Percentiles rank a stretch among this genome's conserved stretches.
These are phyloP conservation scores for Teleogryllus occipitalis DNA, from an alignment of 1,140 invertebrate genomes.

Conservation along the genomic window DNA sequence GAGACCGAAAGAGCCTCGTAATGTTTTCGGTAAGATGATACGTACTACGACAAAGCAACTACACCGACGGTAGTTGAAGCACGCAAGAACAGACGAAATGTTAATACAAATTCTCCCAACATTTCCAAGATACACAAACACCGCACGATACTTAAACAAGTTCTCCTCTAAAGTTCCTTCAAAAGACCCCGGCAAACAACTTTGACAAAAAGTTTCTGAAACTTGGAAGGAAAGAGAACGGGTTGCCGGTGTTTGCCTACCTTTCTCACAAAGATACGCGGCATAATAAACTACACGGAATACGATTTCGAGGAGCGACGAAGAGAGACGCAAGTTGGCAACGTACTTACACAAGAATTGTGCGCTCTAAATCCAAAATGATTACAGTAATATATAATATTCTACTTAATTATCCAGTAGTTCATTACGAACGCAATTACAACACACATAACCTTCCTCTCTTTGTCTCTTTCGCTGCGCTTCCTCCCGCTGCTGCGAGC, in stretches of 20 bases:
- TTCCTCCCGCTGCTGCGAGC: background rate
- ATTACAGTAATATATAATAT: conserved; percentile 6
- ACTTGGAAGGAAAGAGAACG: background rate
- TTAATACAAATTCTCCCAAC: background rate
- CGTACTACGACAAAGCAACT: background rate
- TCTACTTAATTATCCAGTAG: background rate
- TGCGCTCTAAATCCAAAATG: background rate
- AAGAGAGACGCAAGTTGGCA: background rate
- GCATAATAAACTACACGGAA: conserved; percentile 4
- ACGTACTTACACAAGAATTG: background rate
- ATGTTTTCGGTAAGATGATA: background rate
- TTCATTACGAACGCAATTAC: background rate
- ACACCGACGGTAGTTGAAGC: background rate
- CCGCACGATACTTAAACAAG: conserved; percentile 1
- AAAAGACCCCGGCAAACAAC: background rate
- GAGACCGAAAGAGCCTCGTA: background rate
- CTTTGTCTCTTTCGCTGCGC: background rate
- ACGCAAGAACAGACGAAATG: background rate
- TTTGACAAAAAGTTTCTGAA: conserved; percentile 1
- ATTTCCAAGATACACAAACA: conserved; percentile 5
- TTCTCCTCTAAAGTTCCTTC: background rate
- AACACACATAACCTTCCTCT: background rate
- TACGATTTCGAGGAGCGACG: background rate
- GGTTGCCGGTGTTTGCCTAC: background rate
- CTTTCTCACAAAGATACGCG: background rate